Evolutionary conservation across 2,888 invertebrate genomes (phyloP), one percentile per base, ranked within the genome.

Genomic region (Allacma fusca): DNA sequence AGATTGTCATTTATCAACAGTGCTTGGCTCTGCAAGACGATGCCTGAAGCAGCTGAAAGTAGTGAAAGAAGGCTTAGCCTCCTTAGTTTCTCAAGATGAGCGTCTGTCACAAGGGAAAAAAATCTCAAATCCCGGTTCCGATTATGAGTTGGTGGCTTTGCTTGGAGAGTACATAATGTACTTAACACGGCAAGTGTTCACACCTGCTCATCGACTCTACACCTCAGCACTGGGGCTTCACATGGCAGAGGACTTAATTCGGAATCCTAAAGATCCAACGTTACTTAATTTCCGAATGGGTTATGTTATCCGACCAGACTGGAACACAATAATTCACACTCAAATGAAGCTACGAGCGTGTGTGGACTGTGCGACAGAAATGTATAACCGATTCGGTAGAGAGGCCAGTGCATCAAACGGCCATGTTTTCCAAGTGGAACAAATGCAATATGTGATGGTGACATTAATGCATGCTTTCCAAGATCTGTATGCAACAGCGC

Each of bases 171-270:
- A 69, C 62, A 59, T 82, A 0, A 79, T 81, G 40, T 72, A 78
- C 26, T 57, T 83, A 13, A 80, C 80, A 19, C 68, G 81, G 26
- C 81, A 82, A 68, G 82, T 81, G 2, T 83, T 83, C 50, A 78
- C 81, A 9, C 83, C 83, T 16, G 81, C 83, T 1, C 83, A 83
- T 78, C 75, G 80, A 13, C 76, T 83, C 13, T 82, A 82, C 44
- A 81, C 81, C 23, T 78, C 83, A 1, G 81, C 81, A 0, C 79
- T 83, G 23, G 81, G 82, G 26, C 75, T 83, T 2, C 79, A 82
- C 44, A 75, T 75, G 50, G 78, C 81, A 0, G 83, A 83, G 50
- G 83, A 83, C 34, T 79, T 82, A 24, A 79, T 83, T 16, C 83
- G 83, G 2, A 79, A 81, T 78, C 83, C 83, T 0, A 71, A 59